A percentile compares a stretch with the other conserved stretches of the same genome.
phyloP scores from a whole-genome alignment of 2,888 invertebrate species.

The Drosophila macrothrix region DNA sequence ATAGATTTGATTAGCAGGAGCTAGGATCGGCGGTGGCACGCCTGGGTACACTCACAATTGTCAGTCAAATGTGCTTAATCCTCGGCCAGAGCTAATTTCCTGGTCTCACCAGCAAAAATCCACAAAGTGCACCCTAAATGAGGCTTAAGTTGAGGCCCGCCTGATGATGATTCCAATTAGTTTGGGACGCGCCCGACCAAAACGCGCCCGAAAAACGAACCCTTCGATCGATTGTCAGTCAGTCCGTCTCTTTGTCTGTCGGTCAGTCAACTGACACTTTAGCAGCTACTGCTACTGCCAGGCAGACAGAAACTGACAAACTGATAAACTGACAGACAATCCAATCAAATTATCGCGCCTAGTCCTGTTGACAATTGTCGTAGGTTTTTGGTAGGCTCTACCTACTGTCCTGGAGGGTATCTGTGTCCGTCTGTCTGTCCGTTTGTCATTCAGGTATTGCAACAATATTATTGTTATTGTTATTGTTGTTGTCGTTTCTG shows the following conservation, averaged over 20 bases:
- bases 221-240: slow-evolving; percentile 73
- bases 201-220: slow-evolving; percentile 32
- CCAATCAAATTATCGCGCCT: slow-evolving; percentile 84
- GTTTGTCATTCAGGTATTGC: slow-evolving; percentile 67
- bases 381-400: slow-evolving; percentile 39
- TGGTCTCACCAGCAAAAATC: slow-evolving; percentile 76
- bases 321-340: slow-evolving; percentile 73
- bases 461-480: slow-evolving; percentile 58
- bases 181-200: slow-evolving; percentile 51
- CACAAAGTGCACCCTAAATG: slow-evolving; percentile 85
- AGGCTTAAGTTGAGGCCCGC: slow-evolving; percentile 84
- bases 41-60: slow-evolving; percentile 69
- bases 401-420: slow-evolving; percentile 22
- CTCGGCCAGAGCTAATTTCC: slow-evolving; percentile 82
- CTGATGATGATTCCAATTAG: slow-evolving; percentile 85
- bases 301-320: slow-evolving; percentile 25
- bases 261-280: slow-evolving; percentile 74
- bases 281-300: slow-evolving; percentile 36
- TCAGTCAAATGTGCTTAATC: slow-evolving; percentile 82
- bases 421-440: slow-evolving; percentile 5
- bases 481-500: slow-evolving; percentile 41
- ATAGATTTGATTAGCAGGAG: slow-evolving; percentile 84
- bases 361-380: slow-evolving; percentile 68
- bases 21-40: slow-evolving; percentile 13
- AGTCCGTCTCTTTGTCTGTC: slow-evolving; percentile 23